Percentiles rank a stretch among this genome's conserved stretches.
Evolutionary conservation across 1,140 invertebrate species (phyloP).

Genomic region (Pseudobourletiella spinata): DNA sequence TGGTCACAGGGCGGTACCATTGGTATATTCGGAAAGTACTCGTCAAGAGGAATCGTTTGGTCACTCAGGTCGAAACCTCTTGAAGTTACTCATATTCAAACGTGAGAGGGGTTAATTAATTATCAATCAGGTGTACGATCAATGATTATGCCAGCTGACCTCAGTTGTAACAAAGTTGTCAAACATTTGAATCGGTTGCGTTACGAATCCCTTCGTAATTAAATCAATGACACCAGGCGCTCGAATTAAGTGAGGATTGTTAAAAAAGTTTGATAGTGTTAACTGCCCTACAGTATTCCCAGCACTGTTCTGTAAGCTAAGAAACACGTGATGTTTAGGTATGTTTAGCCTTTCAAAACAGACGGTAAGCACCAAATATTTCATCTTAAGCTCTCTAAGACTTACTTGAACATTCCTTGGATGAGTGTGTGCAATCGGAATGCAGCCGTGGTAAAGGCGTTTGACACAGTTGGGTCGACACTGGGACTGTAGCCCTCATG

Average conservation of each 20-base stretch:
- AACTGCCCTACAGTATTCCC: constrained; percentile 13
- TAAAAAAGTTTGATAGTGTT: constrained; percentile 27
- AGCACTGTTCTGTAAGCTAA: constrained; percentile 16
- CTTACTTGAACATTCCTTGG: constrained; percentile 65
- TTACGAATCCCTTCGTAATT: constrained; percentile 28
- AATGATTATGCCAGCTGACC: constrained; percentile 6
- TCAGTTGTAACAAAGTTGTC: constrained; percentile 32
- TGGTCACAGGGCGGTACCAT: too few relatives aligned
- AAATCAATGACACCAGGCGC: constrained; percentile 26
- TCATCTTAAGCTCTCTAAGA: too few relatives aligned
- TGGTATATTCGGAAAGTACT: too few relatives aligned
- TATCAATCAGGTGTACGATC: too few relatives aligned
- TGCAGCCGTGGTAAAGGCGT: constrained; percentile 76
- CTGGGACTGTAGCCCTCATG: constrained; percentile 76
- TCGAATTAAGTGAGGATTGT: constrained; percentile 28
- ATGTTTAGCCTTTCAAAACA: too few relatives aligned
- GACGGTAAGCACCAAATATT: too few relatives aligned
- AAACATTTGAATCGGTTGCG: constrained; percentile 31
- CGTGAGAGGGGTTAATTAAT: too few relatives aligned
- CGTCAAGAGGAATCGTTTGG: too few relatives aligned
- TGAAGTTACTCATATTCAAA: too few relatives aligned
- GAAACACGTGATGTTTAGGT: too few relatives aligned
- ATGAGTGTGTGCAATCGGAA: constrained; percentile 78
- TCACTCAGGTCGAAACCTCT: too few relatives aligned
- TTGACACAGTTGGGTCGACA: constrained; percentile 67